phyloP scores from a whole-genome alignment of 2,113 vertebrate species.

The Chaenogobius annularis region DNA sequence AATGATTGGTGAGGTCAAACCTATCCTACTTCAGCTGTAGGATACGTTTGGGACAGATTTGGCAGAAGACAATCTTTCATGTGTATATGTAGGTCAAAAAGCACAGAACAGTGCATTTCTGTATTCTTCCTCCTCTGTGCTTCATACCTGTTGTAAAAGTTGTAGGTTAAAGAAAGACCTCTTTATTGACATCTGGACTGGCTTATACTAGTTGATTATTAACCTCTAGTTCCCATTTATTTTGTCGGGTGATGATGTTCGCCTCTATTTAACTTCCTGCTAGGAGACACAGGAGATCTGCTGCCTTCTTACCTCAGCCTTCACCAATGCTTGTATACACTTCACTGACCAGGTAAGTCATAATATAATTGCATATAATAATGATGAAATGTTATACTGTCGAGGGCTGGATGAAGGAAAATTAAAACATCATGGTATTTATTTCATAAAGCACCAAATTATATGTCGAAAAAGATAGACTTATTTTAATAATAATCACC shows the following conservation, averaged over 20 bases:
- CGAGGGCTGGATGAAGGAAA: not conserved
- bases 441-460: not conserved
- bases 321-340: conserved; percentile 19
- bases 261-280: conserved; percentile 62
- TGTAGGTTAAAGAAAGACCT: not conserved
- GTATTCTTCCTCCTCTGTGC: conserved; percentile 1
- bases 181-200: not conserved
- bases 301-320: conserved; percentile 6
- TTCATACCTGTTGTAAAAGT: not conserved
- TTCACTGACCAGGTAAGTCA: conserved; percentile 59
- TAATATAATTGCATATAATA: not conserved
- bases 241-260: conserved; percentile 54
- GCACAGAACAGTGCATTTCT: not conserved
- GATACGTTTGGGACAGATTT: conserved; percentile 40
- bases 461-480: not conserved
- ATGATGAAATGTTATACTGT: not conserved
- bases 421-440: not conserved
- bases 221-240: conserved; percentile 65
- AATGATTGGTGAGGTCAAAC: conserved; percentile 62
- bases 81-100: not conserved
- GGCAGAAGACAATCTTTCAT: not conserved
- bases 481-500: not conserved
- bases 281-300: conserved; percentile 19
- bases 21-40: conserved; percentile 48
- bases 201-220: conserved; percentile 72